Conservation (phyloP, 2,888 invertebrate genomes). For the Pimpla rufipes region DNA sequence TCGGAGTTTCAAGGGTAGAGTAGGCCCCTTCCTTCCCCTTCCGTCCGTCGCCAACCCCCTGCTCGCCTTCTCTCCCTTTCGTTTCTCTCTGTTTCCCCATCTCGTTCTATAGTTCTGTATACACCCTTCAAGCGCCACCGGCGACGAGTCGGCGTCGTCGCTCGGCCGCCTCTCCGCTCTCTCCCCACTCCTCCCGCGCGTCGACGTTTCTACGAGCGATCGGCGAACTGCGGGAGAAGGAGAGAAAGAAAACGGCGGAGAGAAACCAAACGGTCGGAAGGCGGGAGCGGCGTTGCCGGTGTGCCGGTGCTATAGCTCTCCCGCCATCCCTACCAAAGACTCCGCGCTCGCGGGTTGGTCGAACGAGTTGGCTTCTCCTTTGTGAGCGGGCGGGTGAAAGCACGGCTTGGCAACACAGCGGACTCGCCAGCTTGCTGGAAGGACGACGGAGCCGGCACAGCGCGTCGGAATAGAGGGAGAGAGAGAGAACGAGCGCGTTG, state of each 20-base stretch:
- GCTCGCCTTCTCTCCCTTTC: constrained; percentile 30
- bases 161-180: constrained; percentile 43
- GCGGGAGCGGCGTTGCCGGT: constrained; percentile 81
- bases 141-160: constrained; percentile 65
- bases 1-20: constrained; percentile 86
- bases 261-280: constrained; percentile 68
- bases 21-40: constrained; percentile 81
- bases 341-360: constrained; percentile 78
- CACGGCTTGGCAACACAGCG: constrained; percentile 84
- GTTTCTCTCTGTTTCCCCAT: constrained; percentile 23
- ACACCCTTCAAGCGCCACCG: constrained; percentile 69
- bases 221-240: constrained; percentile 63
- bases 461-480: constrained; percentile 59
- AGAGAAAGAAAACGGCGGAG: constrained; percentile 63
- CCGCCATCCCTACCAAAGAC: constrained; percentile 81
- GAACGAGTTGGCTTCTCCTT: constrained; percentile 82
- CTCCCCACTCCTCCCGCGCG: constrained; percentile 35
- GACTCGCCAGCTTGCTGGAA: constrained; percentile 78
- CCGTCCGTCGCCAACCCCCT: constrained; percentile 72
- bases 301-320: constrained; percentile 77
- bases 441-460: constrained; percentile 73
- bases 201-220: constrained; percentile 50
- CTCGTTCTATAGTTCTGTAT: constrained; percentile 47
- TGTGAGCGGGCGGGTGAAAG: constrained; percentile 84
- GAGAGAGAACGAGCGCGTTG: constrained; percentile 11